Evolutionary conservation across 1,140 invertebrate species (phyloP), one percentile per base, ranked within the genome.

Genomic region (Leptoteleia sp.): DNA sequence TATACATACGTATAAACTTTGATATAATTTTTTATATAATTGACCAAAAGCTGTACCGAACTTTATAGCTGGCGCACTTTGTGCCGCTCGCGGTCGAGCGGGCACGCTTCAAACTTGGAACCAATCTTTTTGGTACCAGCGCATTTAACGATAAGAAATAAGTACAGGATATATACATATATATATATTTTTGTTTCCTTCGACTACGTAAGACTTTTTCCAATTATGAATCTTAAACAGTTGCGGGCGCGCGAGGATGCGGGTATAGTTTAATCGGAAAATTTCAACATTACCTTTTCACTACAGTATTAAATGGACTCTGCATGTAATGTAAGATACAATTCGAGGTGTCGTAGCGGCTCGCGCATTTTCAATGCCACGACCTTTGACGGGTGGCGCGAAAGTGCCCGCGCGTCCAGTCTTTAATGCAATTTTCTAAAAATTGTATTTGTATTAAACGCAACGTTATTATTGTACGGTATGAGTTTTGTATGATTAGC

Each of bases 11-110:
- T 71, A 62, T 54, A 31, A 72, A 62, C 50, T 72, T 62, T 72
- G 47, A 72, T 64, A 71, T 71, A 22, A 62, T n/a, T 71, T 62
- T 71, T 71, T 71, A 71, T 71, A 71, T 71, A 59, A 43, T 62
- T 71, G 55, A 71, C 54, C 65, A 59, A 70, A 40, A 37, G 45
- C 59, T 59, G 42, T 42, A 59, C 42, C 50, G n/a, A 25, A 59
- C 55, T 71, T 52, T 61, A 71, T 71, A 71, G 47, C 38, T 29
- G n/a, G 61, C 37, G 37, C 55, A 52, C 67, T n/a, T 70, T 70
- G 37, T 42, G 43, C 55, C 54, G 47, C 13, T 71, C 3, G 19
- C 38, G 8, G 33, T 48, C 27, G n/a, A 50, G 47, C n/a, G n/a
- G n/a, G n/a, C n/a, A 67, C 47, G 38, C 38, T 45, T 59, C 17